Percentiles rank a stretch among this genome's conserved stretches.
Conservation (phyloP, 2,113 vertebrate species). For the Heterotis niloticus region DNA sequence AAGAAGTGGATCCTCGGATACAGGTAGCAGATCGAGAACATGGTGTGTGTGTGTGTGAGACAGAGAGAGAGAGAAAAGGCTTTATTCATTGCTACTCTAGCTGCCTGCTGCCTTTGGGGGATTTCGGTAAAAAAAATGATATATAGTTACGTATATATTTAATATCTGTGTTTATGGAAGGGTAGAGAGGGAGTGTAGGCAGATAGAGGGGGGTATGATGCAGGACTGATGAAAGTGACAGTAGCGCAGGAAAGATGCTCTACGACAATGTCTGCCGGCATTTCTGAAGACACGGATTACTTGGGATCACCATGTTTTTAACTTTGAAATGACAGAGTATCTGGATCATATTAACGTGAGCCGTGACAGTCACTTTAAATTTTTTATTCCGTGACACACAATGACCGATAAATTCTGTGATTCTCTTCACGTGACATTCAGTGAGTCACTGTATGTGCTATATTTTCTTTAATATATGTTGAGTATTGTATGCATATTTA, state of each 20-base stretch:
- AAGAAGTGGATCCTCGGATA: slow-evolving; percentile 89
- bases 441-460: too few relatives aligned
- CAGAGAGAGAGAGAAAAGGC: too few relatives aligned
- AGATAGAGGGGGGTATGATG: background rate
- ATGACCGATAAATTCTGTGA: background rate
- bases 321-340: background rate
- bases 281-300: too few relatives aligned
- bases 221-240: background rate
- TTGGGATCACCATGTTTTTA: background rate
- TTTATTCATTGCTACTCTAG: too few relatives aligned
- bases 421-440: too few relatives aligned
- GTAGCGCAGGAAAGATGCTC: background rate
- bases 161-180: too few relatives aligned
- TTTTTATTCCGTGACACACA: too few relatives aligned
- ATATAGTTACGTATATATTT: background rate
- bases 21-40: slow-evolving; percentile 63
- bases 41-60: background rate
- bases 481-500: too few relatives aligned
- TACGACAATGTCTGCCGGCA: too few relatives aligned
- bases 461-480: too few relatives aligned
- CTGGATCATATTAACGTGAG: background rate
- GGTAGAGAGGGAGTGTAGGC: too few relatives aligned
- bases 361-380: too few relatives aligned
- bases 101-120: background rate
- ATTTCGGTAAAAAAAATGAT: background rate